Conservation (phyloP, 2,113 vertebrate species). For the Crypturellus undulatus region DNA sequence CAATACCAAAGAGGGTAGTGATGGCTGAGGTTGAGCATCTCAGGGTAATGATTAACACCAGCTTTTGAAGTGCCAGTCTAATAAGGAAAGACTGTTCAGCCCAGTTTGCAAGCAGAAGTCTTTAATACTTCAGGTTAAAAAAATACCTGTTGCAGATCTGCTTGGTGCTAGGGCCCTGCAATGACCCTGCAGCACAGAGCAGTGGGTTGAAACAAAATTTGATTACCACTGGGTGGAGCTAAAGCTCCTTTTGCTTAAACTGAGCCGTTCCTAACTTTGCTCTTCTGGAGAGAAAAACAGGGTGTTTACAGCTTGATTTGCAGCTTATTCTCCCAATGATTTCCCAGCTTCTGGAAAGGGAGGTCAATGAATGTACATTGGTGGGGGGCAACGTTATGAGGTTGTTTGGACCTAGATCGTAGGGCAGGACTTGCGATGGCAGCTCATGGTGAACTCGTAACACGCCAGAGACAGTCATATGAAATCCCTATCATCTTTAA, state of each 20-base stretch:
- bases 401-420: not conserved
- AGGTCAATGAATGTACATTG: not conserved
- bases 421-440: not conserved
- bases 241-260: not conserved
- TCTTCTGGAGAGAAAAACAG: not conserved
- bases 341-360: not conserved
- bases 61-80: not conserved
- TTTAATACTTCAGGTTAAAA: too few species aligned
- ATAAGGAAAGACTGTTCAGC: not conserved
- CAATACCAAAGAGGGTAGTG: not conserved
- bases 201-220: not conserved
- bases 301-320: not conserved
- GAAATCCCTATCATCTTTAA: not conserved
- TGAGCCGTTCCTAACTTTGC: not conserved
- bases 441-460: not conserved
- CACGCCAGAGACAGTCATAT: not conserved
- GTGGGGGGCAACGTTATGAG: not conserved
- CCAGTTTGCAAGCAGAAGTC: too few species aligned
- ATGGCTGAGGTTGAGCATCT: not conserved
- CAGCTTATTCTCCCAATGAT: not conserved
- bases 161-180: accelerated
- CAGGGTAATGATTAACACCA: not conserved
- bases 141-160: accelerated
- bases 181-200: too few species aligned
- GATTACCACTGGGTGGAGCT: constrained; percentile 47